Conservation (phyloP, 2,888 invertebrate genomes). For the Tridacna crocea region DNA sequence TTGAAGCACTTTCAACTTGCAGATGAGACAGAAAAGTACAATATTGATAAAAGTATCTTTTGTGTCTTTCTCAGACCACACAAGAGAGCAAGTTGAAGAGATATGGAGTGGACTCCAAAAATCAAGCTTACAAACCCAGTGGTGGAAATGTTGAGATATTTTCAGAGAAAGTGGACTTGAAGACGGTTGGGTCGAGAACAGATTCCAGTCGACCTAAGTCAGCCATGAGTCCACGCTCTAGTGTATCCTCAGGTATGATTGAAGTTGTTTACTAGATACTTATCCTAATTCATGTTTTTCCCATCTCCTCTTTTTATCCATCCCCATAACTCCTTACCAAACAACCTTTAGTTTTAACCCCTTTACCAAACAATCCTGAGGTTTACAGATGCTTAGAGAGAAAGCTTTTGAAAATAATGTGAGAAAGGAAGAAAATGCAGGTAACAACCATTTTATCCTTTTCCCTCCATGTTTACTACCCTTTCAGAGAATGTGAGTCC, state of each 20-base stretch:
- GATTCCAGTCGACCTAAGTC: slow-evolving; percentile 63
- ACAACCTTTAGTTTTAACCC: too few species aligned
- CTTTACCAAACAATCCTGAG: too few species aligned
- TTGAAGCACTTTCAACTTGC: too few species aligned
- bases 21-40: too few species aligned
- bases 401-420: not conserved
- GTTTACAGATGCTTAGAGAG: too few species aligned
- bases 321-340: not conserved
- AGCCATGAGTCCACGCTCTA: slow-evolving; percentile 33
- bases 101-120: slow-evolving; percentile 71
- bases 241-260: slow-evolving; percentile 16
- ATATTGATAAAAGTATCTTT: too few species aligned
- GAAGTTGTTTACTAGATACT: not conserved
- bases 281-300: not conserved
- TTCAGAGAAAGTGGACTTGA: slow-evolving; percentile 67
- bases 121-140: slow-evolving; percentile 68
- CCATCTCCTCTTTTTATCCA: not conserved
- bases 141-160: slow-evolving; percentile 72
- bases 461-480: too few species aligned
- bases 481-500: too few species aligned
- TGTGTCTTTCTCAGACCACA: slow-evolving; percentile 56
- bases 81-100: slow-evolving; percentile 63
- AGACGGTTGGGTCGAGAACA: slow-evolving; percentile 59
- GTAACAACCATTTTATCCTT: not conserved
- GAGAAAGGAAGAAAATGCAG: not conserved